Evolutionary conservation across 2,888 invertebrate species (phyloP).

Genomic region (Harpalus rufipes): DNA sequence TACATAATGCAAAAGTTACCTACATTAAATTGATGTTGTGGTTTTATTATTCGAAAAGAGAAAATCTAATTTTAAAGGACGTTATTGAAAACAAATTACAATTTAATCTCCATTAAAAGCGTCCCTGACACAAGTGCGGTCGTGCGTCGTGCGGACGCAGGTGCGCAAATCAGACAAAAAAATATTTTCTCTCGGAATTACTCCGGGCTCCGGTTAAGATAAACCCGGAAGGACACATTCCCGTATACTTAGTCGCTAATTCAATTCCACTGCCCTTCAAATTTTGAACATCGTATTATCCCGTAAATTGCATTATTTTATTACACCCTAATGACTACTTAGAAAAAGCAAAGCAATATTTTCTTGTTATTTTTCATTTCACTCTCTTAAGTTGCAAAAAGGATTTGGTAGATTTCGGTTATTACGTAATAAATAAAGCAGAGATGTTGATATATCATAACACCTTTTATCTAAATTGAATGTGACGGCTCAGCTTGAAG

Average conservation of each 20-base stretch:
- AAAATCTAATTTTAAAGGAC: slow-evolving; percentile 2
- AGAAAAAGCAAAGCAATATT: not conserved
- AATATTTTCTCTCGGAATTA: slow-evolving; percentile 26
- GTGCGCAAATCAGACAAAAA: slow-evolving; percentile 31
- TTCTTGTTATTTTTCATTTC: not conserved
- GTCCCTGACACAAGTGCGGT: not conserved
- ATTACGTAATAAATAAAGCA: not conserved
- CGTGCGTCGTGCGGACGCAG: not conserved
- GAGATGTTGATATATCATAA: not conserved
- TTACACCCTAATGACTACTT: not conserved
- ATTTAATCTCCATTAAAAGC: slow-evolving; percentile 29
- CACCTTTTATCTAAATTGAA: not conserved
- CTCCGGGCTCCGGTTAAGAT: not conserved
- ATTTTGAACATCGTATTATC: not conserved
- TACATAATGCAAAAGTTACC: not conserved
- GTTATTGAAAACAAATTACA: slow-evolving; percentile 18
- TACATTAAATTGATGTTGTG: not conserved
- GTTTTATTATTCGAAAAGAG: not conserved
- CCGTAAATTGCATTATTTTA: not conserved
- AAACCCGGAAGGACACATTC: not conserved
- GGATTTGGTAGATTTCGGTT: too few relatives aligned
- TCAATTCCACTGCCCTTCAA: slow-evolving; percentile 21
- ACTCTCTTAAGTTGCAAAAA: not conserved
- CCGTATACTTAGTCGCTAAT: not conserved
- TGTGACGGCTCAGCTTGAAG: not conserved